Base-by-base conservation (phyloP, 2,888 invertebrate genomes). In the Eugnorisma glareosa region DNA sequence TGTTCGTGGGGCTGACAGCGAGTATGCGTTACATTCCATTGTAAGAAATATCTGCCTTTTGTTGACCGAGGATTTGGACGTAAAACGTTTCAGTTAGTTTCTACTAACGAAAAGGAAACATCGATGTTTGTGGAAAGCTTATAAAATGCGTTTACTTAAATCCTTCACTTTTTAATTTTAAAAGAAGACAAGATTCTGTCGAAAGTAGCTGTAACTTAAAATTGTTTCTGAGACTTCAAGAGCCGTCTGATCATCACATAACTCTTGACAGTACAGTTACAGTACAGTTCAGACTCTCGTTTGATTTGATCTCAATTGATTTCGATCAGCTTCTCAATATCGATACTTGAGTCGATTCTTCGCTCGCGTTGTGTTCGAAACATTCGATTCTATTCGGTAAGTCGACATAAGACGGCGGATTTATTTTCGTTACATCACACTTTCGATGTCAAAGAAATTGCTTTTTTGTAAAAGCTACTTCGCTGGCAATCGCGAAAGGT, bases 331-430 rank as follows among this genome's bases (percentile, higher is more conserved):
- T 73, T 51, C 73, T 72, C 70, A n/a, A 35, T 77, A 80, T 75
- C 77, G 83, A 83, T 83, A 79, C 63, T 78, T 70, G 59, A 74
- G 45, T 76, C 76, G 71, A 69, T 74, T 76, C 57, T 72, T 67
- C 63, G 57, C 77, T 67, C 45, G 77, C 79, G 66, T 18, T 83
- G 71, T 78, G 81, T 81, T 66, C 81, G 48, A 64, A 79, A 35
- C 81, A 72, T 75, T 76, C 71, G 68, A 83, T 70, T 85, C 68
- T 77, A 75, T 83, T 84, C 77, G 76, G 73, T 61, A 71, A 70
- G 64, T 81, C 67, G 75, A 85, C 80, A 81, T 75, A 77, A 77
- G 73, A 77, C 66, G 61, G 40, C 37, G 59, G 61, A 63, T 87
- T 79, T 88, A 77, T 81, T 85, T 77, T 77, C 37, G 71, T 70